Evolutionary conservation across 2,888 invertebrate genomes (phyloP).

Genomic region (Dryobota labecula): DNA sequence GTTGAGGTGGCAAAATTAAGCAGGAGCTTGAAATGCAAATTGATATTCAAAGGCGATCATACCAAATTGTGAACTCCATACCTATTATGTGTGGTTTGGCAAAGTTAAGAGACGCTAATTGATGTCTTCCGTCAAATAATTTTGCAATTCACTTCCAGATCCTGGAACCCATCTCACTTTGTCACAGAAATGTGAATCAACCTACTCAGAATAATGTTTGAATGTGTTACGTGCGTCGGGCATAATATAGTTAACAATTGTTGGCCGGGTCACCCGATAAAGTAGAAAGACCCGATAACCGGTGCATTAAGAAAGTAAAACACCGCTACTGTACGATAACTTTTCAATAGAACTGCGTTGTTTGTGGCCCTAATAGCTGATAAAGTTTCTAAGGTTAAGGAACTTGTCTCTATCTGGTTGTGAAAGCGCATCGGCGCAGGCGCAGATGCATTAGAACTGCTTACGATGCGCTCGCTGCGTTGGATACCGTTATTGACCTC

Average conservation of each 20-base stretch:
- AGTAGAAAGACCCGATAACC: conserved; percentile 80
- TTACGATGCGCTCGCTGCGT: conserved; percentile 82
- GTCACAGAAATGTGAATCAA: conserved; percentile 64
- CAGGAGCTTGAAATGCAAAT: conserved; percentile 44
- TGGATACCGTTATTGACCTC: conserved; percentile 85
- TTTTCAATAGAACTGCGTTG: conserved; percentile 70
- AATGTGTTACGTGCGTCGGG: conserved; percentile 66
- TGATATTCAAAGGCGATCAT: conserved; percentile 21
- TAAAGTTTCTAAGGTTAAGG: conserved; percentile 76
- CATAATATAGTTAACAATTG: conserved; percentile 74
- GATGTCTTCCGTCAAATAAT: conserved; percentile 30
- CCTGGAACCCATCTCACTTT: conserved; percentile 31
- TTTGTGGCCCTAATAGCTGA: conserved; percentile 76
- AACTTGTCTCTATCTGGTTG: conserved; percentile 69
- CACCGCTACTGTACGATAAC: conserved; percentile 75
- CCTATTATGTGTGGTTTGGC: conserved; percentile 4
- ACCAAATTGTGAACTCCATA: conserved; percentile 16
- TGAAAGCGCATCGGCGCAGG: conserved; percentile 73
- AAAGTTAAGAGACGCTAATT: conserved; percentile 34
- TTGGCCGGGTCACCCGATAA: conserved; percentile 86
- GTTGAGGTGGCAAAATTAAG: conserved; percentile 48
- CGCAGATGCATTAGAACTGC: conserved; percentile 82
- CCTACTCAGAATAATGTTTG: conserved; percentile 70
- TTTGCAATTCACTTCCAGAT: conserved; percentile 30
- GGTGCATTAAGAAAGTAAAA: conserved; percentile 80